Percentiles rank a stretch among this genome's conserved stretches.
phyloP scores from a whole-genome alignment of 2,888 invertebrate species.

The Spicauda simplicius region DNA sequence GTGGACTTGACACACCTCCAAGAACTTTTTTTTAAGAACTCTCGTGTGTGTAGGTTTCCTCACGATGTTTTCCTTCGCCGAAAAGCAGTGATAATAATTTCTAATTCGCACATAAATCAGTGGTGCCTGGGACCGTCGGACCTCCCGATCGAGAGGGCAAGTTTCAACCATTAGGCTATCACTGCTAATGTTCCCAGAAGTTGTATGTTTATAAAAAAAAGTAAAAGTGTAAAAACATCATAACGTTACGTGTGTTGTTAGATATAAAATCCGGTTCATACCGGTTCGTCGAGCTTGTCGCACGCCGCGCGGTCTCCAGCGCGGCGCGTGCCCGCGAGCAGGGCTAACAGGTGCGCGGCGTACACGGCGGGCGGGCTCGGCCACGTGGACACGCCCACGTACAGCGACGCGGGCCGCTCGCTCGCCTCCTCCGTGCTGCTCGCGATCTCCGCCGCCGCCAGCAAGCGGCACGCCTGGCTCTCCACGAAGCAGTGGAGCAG shows the following conservation, averaged over 20 bases:
- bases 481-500: conserved; percentile 91
- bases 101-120: too few species aligned
- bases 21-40: too few species aligned
- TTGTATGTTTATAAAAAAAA: too few species aligned
- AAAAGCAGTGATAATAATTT: too few species aligned
- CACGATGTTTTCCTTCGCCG: too few species aligned
- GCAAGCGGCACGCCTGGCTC: conserved; percentile 88
- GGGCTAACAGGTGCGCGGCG: conserved; percentile 86
- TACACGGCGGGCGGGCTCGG: conserved; percentile 75
- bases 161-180: too few species aligned
- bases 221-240: too few species aligned
- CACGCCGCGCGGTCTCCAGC: conserved; percentile 51
- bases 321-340: conserved; percentile 83
- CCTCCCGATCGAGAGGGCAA: too few species aligned
- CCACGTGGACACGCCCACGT: conserved; percentile 86
- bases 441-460: conserved; percentile 80
- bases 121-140: too few species aligned
- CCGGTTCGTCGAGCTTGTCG: conserved; percentile 50
- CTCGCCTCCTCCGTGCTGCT: conserved; percentile 54
- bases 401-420: conserved; percentile 78
- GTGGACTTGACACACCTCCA: too few species aligned
- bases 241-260: neutral
- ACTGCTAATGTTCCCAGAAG: too few species aligned
- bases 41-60: too few species aligned
- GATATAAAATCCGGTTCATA: conserved; percentile 33